Evolutionary conservation across 2,113 vertebrate genomes (phyloP), one percentile per base, ranked within the genome.

Genomic region (Salvelinus alpinus): DNA sequence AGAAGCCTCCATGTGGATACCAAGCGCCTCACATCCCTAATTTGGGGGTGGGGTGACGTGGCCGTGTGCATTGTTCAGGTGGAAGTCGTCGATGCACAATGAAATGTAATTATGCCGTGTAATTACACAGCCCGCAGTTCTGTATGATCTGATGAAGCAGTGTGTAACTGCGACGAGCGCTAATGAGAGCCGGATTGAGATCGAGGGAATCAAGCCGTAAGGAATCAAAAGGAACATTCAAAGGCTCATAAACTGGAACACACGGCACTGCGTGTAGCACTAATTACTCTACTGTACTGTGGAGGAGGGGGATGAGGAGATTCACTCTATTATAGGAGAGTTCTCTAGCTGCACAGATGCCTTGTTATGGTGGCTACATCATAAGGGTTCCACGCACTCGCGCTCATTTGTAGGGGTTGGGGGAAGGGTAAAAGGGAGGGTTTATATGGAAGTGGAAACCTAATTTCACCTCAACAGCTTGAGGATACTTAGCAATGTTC

Each of bases 121-220:
- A 75, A 80, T 75, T 68, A 75, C 74, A 51, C 62, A 60, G 73
- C 69, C 64, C 29, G 48, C 9, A 57, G 29, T 75, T 75, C 62
- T 66, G 73, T 70, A 47, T 31, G 62, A 71, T 70, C 57, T 70
- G 72, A 79, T 73, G 69, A 78, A 68, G 64, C 24, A 48, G 24
- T 29, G 38, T 14, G 22, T n/a, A 31, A 44, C 12, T 72, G 25
- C 51, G 11, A 4, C 13, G 3, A 34, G 11, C 64, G 64, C 51
- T 72, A 72, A 75, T 68, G 51, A 68, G 62, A 67, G n/a, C 2
- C 16, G 20, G 4, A 34, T 47, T 48, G 47, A 66, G 48, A 47
- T 59, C 44, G 67, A 71, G 70, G 73, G 70, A 75, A 72, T 72
- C 22, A 76, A 68, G 66, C n/a, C 8, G 62, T 24, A 51, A 81